A percentile compares a stretch with the other conserved stretches of the same genome.
Conservation (phyloP, 1,140 invertebrate species). For the Capitella teleta region DNA sequence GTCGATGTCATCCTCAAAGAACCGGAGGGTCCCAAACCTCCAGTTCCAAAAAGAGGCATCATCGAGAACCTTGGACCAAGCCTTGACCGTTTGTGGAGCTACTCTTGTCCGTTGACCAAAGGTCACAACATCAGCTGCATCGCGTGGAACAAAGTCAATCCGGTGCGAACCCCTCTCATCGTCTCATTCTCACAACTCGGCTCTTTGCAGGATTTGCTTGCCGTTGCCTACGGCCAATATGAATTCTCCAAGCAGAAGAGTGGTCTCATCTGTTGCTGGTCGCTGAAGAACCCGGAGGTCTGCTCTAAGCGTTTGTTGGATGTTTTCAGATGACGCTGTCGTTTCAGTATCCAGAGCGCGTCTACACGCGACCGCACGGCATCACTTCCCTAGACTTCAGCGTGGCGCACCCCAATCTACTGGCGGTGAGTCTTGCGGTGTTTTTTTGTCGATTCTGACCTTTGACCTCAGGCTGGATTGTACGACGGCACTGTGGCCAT, state of each 20-base stretch:
- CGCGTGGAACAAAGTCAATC: constrained; percentile 38
- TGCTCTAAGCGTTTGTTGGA: neutral
- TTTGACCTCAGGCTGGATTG: constrained; percentile 30
- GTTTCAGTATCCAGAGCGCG: constrained; percentile 37
- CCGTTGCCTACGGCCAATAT: constrained; percentile 42
- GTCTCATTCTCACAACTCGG: neutral
- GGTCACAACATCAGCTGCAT: constrained; percentile 38
- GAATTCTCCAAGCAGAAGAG: constrained; percentile 37
- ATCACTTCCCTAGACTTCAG: constrained; percentile 41
- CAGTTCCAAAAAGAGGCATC: too few species aligned
- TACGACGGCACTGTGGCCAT: constrained; percentile 41
- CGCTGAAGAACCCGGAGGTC: constrained; percentile 41
- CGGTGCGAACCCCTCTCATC: constrained; percentile 18
- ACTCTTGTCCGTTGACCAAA: constrained; percentile 30
- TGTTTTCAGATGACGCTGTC: neutral
- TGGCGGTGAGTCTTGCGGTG: constrained; percentile 30
- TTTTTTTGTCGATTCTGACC: too few species aligned
- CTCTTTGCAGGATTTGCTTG: constrained; percentile 30
- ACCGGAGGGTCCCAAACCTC: too few species aligned
- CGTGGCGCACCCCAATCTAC: constrained; percentile 29
- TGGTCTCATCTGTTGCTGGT: constrained; percentile 42
- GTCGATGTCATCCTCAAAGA: too few species aligned
- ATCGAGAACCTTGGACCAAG: constrained; percentile 22
- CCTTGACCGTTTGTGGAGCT: constrained; percentile 38
- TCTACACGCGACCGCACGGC: constrained; percentile 29